phyloP scores from a whole-genome alignment of 2,888 invertebrate genomes.

The Lumbricus terrestris region DNA sequence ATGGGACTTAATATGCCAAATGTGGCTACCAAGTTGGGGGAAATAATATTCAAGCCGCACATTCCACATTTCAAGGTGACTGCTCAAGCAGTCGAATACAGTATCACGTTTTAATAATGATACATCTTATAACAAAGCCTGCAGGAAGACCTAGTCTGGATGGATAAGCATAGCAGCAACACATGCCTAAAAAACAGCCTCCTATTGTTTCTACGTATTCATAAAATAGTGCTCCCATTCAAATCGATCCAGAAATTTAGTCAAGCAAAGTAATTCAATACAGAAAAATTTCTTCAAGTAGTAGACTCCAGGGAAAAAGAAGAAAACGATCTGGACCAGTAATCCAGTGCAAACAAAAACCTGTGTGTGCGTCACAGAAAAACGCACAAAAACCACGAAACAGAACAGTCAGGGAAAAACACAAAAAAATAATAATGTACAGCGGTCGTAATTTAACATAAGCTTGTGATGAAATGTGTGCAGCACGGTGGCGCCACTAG shows the following conservation, averaged over 20 bases:
- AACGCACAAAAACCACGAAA: background rate
- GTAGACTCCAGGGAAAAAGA: background rate
- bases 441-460: constrained; percentile 8
- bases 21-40: background rate
- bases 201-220: background rate
- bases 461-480: background rate
- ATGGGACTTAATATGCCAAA: background rate
- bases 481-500: background rate
- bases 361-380: background rate
- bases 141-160: background rate
- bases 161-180: background rate
- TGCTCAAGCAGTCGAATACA: background rate
- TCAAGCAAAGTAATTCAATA: background rate
- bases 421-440: background rate
- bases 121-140: background rate
- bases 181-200: background rate
- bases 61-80: background rate
- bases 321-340: background rate
- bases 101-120: background rate
- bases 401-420: background rate
- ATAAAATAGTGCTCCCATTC: background rate
- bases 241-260: background rate
- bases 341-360: background rate
- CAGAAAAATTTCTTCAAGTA: background rate
- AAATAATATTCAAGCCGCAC: background rate